Percentiles rank a stretch among this genome's conserved stretches.
These are phyloP conservation scores for Kuschelorhynchus macadamiae DNA, from an alignment of 2,888 invertebrate genomes.

Conservation along the genomic window DNA sequence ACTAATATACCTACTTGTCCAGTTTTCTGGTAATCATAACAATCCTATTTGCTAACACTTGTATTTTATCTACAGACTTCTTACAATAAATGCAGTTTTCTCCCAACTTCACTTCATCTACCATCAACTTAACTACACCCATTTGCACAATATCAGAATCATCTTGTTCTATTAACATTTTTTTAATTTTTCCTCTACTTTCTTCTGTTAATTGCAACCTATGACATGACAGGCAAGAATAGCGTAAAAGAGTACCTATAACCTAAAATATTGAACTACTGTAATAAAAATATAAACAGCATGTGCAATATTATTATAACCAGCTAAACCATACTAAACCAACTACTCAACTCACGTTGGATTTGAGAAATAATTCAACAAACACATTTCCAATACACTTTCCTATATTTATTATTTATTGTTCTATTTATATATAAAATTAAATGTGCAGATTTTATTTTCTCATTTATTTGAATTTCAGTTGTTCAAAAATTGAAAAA, in stretches of 20 bases:
- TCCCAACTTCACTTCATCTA: slow-evolving; percentile 63
- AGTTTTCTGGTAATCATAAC: slow-evolving; percentile 64
- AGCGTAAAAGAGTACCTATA: slow-evolving; percentile 77
- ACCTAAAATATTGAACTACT: slow-evolving; percentile 55
- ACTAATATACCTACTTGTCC: slow-evolving; percentile 45
- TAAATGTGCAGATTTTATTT: too few species aligned
- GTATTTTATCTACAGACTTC: slow-evolving; percentile 71
- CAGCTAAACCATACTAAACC: too few species aligned
- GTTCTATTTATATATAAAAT: too few species aligned
- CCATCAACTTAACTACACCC: slow-evolving; percentile 32
- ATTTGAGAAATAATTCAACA: too few species aligned
- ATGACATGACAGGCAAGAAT: slow-evolving; percentile 81
- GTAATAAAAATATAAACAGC: not conserved
- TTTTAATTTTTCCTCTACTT: slow-evolving; percentile 33
- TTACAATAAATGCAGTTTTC: slow-evolving; percentile 74
- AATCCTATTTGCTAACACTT: slow-evolving; percentile 74
- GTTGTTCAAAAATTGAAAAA: too few species aligned
- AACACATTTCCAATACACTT: too few species aligned
- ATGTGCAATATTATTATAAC: not conserved
- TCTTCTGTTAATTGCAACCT: slow-evolving; percentile 77
- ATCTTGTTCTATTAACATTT: slow-evolving; percentile 7
- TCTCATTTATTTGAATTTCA: too few species aligned
- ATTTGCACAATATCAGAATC: slow-evolving; percentile 33
- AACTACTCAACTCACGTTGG: too few species aligned
- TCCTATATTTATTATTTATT: too few species aligned